Percentiles rank a stretch among this genome's conserved stretches.
phyloP scores from a whole-genome alignment of 2,113 vertebrate genomes.

The Calidris pugnax region DNA sequence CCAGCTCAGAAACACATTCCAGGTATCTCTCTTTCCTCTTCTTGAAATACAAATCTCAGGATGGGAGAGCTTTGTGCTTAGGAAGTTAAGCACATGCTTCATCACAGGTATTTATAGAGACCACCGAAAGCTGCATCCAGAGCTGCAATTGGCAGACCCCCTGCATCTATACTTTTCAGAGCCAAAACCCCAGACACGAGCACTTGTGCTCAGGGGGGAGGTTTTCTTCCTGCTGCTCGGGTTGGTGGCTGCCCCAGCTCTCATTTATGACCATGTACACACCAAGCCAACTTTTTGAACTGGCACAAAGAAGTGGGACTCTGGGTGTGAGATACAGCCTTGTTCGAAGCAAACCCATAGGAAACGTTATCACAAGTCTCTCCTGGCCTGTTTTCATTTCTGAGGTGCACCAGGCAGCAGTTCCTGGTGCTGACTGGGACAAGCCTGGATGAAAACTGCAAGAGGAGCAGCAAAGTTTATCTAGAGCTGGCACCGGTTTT shows the following conservation, averaged over 20 bases:
- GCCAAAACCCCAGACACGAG: neutral
- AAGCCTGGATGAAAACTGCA: neutral
- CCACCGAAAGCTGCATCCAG: neutral
- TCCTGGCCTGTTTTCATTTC: neutral
- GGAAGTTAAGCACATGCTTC: neutral
- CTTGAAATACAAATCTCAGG: neutral
- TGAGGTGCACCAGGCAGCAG: neutral
- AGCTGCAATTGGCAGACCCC: fast-evolving
- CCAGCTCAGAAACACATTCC: neutral
- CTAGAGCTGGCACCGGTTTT: neutral
- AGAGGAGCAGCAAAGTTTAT: neutral
- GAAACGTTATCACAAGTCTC: neutral
- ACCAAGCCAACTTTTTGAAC: neutral
- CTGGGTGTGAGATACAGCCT: neutral
- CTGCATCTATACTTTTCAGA: neutral
- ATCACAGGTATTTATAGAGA: neutral
- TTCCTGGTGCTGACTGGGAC: constrained; percentile 1
- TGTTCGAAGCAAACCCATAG: neutral
- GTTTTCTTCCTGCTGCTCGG: neutral
- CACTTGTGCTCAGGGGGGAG: neutral
- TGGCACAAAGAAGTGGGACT: neutral
- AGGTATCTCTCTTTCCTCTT: neutral
- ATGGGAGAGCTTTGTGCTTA: neutral
- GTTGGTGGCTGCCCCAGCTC: neutral
- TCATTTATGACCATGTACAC: neutral